Evolutionary conservation across 2,888 invertebrate genomes (phyloP).

Genomic region (Calliphora vomitoria): DNA sequence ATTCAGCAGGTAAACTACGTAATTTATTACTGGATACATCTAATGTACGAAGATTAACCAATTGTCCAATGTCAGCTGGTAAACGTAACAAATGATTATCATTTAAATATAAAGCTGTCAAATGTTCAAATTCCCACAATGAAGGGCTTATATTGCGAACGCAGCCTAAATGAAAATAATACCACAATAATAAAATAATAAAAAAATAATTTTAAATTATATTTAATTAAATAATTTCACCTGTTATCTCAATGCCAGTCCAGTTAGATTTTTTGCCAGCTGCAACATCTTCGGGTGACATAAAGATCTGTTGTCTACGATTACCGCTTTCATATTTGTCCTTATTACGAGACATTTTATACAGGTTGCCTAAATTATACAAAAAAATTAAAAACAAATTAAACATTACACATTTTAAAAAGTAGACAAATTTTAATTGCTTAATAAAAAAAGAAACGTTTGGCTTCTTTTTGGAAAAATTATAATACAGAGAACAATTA

Average conservation of each 20-base stretch:
- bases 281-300: slow-evolving; percentile 96
- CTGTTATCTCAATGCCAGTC: slow-evolving; percentile 95
- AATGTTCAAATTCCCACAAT: slow-evolving; percentile 95
- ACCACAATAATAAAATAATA: background rate
- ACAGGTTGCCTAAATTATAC: slow-evolving; percentile 81
- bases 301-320: slow-evolving; percentile 94
- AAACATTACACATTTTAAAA: background rate
- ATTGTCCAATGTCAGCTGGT: slow-evolving; percentile 94
- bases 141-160: slow-evolving; percentile 97
- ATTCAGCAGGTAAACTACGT: slow-evolving; percentile 96
- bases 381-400: background rate
- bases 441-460: background rate
- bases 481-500: slow-evolving; percentile 40
- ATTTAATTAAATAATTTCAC: slow-evolving; percentile 77
- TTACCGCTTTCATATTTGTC: slow-evolving; percentile 94
- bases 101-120: slow-evolving; percentile 97
- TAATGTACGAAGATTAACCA: slow-evolving; percentile 93
- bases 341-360: slow-evolving; percentile 90
- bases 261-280: slow-evolving; percentile 96
- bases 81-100: slow-evolving; percentile 97
- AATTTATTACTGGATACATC: slow-evolving; percentile 98
- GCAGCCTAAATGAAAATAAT: slow-evolving; percentile 88
- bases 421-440: background rate
- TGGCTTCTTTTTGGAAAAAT: slow-evolving; percentile 24
- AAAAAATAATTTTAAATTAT: background rate